Evolutionary conservation across 2,113 vertebrate genomes (phyloP), one percentile per base, ranked within the genome.

Genomic region (Cyrtonyx montezumae): DNA sequence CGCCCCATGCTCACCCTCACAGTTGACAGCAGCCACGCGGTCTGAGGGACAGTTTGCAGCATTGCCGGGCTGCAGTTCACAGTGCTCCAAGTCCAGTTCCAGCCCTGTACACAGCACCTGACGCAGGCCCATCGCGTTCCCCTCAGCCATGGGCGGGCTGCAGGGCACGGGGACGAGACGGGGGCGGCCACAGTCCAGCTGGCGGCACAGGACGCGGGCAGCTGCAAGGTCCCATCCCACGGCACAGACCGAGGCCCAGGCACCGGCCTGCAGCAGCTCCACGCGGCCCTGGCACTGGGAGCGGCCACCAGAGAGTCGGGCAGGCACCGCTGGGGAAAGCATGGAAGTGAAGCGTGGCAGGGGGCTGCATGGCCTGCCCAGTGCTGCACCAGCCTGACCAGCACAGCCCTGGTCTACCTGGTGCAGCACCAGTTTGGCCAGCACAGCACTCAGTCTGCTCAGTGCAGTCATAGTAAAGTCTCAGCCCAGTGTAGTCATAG

Each of bases 11-110:
- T 68, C 32, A 77, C 73, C 73, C 25, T 85, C 34, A 0, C 63
- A 37, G 25, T 69, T 2, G 3, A 61, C 20, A 0, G 63, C 3
- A 1, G 37, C 63, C 45, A 61, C 43, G 7, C 10, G 9, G 2
- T 68, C 43, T 2, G 8, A 19, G 12, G 25, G 32, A 37, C 83
- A 77, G 36, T 45, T 10, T 0, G 28, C 25, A 1, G n/a, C 8
- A 2, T 46, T 8, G 10, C 25, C 40, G 0, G 49, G 49, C 28
- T 75, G 59, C 13, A 84, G 69, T 40, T 10, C 1, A 13, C 81
- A 75, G 3, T n/a, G 40, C 16, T 43, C 80, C 80, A 65, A 15
- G 12, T n/a, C 46, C 2, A 2, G 25, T 58, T 73, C 79, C 36
- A 43, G 67, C 30, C 79, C 67, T 1, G 9, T 17, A 55, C 67